Base-by-base conservation (phyloP, 2,888 invertebrate genomes). In the Meghimatium bilineatum region DNA sequence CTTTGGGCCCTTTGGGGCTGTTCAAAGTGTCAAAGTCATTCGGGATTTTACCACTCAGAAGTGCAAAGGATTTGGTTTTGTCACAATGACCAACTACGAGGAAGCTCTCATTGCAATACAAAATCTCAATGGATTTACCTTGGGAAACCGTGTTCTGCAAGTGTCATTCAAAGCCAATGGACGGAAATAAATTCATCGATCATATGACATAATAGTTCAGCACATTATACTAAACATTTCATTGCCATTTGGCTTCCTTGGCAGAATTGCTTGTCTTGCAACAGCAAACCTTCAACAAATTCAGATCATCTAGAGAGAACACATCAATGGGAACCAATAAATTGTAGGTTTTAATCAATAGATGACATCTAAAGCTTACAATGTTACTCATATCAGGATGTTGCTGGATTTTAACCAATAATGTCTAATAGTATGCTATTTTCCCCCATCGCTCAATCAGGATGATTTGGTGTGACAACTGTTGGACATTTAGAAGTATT, bases 71-170 rank as follows among this genome's bases (percentile, higher is more conserved):
- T 99, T 98, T 94, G 99, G 98, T 90, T 98, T 98, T 94, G 98
- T 99, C 90, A 98, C 98, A 88, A 99, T 99, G 98, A 98, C 98
- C 93, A 98, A 98, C 94, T 98, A 99, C 94, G 98, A 98, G 93
- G 98, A 99, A 94, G 97, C 98, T 86, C 96, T 98, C 88, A 97
- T 97, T 91, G 98, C 99, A 90, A 98, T 98, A 93, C 97, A 98
- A 94, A 97, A 97, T 88, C 95, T 99, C 93, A 98, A 99, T 94
- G 98, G 98, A 92, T 98, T 98, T 95, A 97, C 97, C 91, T 95
- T 99, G 93, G 97, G 97, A 92, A 98, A 97, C 94, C 96, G 98
- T 91, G 97, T 98, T 91, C 96, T 98, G 93, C 98, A 98, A 95
- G 98, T 99, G 95, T 98, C 97, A 95, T 98, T 98, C 96, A 98